phyloP scores from a whole-genome alignment of 2,113 vertebrate genomes.

The Antechinus stuartii region DNA sequence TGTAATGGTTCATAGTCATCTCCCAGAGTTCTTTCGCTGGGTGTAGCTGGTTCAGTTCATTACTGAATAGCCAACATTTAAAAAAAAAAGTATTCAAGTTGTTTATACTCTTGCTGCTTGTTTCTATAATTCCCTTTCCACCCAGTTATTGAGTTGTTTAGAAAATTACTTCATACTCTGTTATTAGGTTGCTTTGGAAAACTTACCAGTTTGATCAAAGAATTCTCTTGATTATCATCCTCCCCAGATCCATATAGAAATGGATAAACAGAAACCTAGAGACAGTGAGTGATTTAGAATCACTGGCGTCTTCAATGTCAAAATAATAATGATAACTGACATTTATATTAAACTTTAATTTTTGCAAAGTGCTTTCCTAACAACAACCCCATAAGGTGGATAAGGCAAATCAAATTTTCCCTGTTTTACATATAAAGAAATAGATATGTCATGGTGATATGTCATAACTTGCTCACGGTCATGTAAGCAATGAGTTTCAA shows the following conservation, averaged over 20 bases:
- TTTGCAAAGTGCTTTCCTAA: neutral
- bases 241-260: neutral
- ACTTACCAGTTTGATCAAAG: neutral
- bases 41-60: no score
- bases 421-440: neutral
- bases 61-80: neutral
- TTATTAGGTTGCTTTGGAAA: neutral
- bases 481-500: neutral
- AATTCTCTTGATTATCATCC: neutral
- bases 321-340: neutral
- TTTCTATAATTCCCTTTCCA: neutral
- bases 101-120: neutral
- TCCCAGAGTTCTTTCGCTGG: no score
- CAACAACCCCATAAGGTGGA: neutral
- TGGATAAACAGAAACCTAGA: neutral
- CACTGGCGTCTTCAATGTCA: neutral
- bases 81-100: neutral
- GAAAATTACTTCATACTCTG: neutral
- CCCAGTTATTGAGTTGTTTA: neutral
- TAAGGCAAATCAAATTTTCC: neutral
- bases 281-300: neutral
- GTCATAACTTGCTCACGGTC: neutral
- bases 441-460: neutral
- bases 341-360: slow-evolving; percentile 1
- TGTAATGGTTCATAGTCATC: no score